Conservation (phyloP, 2,113 vertebrate species). For the Halcyon senegalensis region DNA sequence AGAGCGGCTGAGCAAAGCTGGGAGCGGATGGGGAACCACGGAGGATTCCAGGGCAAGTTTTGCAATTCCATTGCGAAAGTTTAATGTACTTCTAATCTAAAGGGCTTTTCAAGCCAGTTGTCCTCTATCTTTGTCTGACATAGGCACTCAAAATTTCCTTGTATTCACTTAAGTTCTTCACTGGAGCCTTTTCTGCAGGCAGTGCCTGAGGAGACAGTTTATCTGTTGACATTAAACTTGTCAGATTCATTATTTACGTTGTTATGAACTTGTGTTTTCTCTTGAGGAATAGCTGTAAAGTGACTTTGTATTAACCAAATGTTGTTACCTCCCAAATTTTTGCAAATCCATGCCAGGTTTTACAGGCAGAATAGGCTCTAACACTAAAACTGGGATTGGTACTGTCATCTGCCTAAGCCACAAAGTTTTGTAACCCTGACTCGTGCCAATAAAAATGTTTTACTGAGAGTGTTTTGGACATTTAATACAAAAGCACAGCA, state of each 20-base stretch:
- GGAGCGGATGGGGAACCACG: rapidly evolving
- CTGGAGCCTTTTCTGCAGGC: background rate
- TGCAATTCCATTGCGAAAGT: background rate
- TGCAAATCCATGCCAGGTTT: slow-evolving; percentile 51
- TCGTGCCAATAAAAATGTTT: slow-evolving; percentile 48
- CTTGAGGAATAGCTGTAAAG: background rate
- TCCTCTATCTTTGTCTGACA: background rate
- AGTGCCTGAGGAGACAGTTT: background rate
- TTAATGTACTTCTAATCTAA: background rate
- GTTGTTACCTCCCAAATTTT: background rate
- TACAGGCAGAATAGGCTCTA: background rate
- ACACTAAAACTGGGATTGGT: background rate
- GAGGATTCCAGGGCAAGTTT: background rate
- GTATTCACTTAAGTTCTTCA: background rate
- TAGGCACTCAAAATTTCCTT: background rate
- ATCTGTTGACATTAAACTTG: background rate
- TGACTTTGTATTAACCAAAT: background rate
- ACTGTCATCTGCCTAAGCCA: slow-evolving; percentile 46
- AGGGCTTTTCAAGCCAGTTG: background rate
- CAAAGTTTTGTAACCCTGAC: slow-evolving; percentile 40
- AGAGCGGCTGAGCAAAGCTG: background rate
- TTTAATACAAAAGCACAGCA: background rate
- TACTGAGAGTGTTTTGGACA: slow-evolving; percentile 1
- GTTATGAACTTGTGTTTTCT: background rate
- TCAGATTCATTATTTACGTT: background rate